phyloP scores from a whole-genome alignment of 2,888 invertebrate genomes.

The Dioctria linearis region DNA sequence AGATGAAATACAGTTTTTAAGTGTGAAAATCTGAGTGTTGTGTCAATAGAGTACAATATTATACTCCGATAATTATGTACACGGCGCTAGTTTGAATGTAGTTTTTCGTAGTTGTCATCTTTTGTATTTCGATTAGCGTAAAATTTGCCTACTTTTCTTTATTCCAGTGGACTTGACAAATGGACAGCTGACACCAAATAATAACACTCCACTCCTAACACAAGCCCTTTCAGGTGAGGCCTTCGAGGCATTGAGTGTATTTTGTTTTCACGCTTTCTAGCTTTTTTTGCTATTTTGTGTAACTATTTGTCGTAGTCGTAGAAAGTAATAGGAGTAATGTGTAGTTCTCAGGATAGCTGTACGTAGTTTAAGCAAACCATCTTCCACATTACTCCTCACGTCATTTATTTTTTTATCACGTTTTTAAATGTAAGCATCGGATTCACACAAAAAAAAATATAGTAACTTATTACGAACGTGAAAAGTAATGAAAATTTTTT shows the following conservation, averaged over 20 bases:
- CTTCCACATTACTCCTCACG: too few species aligned
- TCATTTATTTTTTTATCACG: too few species aligned
- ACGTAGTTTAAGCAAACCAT: too few species aligned
- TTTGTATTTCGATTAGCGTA: not conserved
- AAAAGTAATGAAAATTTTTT: not conserved
- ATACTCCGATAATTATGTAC: not conserved
- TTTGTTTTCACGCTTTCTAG: too few species aligned
- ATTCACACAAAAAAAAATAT: too few species aligned
- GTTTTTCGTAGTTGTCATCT: slow-evolving; percentile 9
- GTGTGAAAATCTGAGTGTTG: slow-evolving; percentile 1
- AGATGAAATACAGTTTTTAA: not conserved
- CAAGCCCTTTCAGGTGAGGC: slow-evolving; percentile 94
- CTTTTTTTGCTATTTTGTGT: not conserved
- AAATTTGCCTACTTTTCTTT: slow-evolving; percentile 55
- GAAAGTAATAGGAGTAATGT: too few species aligned
- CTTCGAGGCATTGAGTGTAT: not conserved
- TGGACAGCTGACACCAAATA: slow-evolving; percentile 96
- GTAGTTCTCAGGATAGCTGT: too few species aligned
- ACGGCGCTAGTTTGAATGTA: slow-evolving; percentile 1
- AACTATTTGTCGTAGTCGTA: too few species aligned
- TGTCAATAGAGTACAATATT: not conserved
- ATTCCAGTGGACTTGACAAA: slow-evolving; percentile 95
- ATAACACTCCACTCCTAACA: slow-evolving; percentile 95
- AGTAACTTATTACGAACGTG: too few species aligned
- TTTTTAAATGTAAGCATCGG: too few species aligned